Evolutionary conservation across 2,888 invertebrate species (phyloP).

Genomic region (Lumbricus terrestris): DNA sequence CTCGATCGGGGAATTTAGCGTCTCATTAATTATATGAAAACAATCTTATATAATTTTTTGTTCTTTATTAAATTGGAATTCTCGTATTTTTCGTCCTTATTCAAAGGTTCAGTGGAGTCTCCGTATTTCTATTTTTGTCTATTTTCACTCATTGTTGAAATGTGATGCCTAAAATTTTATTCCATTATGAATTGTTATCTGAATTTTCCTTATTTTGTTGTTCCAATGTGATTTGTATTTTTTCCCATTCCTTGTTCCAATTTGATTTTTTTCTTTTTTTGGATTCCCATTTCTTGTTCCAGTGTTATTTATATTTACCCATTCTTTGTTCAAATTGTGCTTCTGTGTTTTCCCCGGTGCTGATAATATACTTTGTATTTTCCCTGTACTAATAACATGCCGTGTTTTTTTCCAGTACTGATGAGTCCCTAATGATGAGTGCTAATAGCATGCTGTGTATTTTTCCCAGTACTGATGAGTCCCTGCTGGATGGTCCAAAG

Average conservation of each 20-base stretch:
- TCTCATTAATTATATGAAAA: not conserved
- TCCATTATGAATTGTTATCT: too few relatives aligned
- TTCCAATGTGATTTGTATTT: too few relatives aligned
- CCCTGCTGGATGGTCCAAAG: not conserved
- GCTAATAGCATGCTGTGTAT: not conserved
- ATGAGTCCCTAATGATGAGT: too few relatives aligned
- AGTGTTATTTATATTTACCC: too few relatives aligned
- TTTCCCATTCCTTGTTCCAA: too few relatives aligned
- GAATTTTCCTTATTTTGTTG: too few relatives aligned
- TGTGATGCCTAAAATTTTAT: too few relatives aligned
- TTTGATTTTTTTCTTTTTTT: not conserved
- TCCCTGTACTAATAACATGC: not conserved
- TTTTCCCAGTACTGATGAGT: constrained; percentile 11
- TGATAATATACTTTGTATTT: not conserved
- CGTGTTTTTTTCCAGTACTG: too few relatives aligned
- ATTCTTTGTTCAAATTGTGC: not conserved
- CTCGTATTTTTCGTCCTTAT: not conserved
- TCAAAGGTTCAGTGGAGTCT: not conserved
- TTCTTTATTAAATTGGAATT: not conserved
- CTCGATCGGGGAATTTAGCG: not conserved
- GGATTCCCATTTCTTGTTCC: not conserved
- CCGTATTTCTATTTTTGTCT: too few relatives aligned
- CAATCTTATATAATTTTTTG: not conserved
- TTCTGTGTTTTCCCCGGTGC: too few relatives aligned
- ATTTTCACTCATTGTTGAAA: too few relatives aligned